Evolutionary conservation across 2,888 invertebrate genomes (phyloP), one percentile per base, ranked within the genome.

Genomic region (Adela reaumurella): DNA sequence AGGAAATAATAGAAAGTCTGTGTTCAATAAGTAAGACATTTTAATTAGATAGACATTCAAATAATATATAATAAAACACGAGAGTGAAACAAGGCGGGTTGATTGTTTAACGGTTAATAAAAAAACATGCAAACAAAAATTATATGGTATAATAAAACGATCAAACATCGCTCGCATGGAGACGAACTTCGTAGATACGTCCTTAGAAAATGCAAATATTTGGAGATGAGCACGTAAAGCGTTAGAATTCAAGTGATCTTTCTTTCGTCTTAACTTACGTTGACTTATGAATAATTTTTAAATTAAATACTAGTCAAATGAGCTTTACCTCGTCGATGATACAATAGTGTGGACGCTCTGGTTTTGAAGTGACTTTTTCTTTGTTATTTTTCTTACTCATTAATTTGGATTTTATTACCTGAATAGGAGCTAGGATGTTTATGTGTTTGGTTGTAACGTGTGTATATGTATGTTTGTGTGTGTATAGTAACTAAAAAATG

Each of bases 221-320:
- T 73, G 66, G 65, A 72, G 61, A 69, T 72, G 74, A 71, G 67
- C 73, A 70, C 78, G 72, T 70, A 78, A 78, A 78, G 78, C 77
- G 78, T 78, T 77, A 77, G 76, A 74, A 77, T 76, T 78, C 74
- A 77, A 78, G 78, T 77, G 77, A 77, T 78, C 74, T 71, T 62
- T 63, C 69, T 66, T 60, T 64, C 67, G 64, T 67, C 63, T 62
- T 70, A 57, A 64, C 65, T 67, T 63, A 68, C 35, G 76, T 76
- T 74, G 72, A 74, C 77, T 67, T 67, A 74, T 64, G 72, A 65
- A 70, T 71, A 65, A 70, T 76, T 78, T 71, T 68, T 73, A 76
- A 74, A 74, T 70, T 74, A 73, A 76, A 78, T 70, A 74, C 65
- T 35, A 35, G 11, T 14, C 35, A 35, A 35, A 35, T 35, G 35